Percentiles rank a stretch among this genome's conserved stretches.
phyloP scores from a whole-genome alignment of 2,797 vertebrate genomes.

The Muscicapa striata region DNA sequence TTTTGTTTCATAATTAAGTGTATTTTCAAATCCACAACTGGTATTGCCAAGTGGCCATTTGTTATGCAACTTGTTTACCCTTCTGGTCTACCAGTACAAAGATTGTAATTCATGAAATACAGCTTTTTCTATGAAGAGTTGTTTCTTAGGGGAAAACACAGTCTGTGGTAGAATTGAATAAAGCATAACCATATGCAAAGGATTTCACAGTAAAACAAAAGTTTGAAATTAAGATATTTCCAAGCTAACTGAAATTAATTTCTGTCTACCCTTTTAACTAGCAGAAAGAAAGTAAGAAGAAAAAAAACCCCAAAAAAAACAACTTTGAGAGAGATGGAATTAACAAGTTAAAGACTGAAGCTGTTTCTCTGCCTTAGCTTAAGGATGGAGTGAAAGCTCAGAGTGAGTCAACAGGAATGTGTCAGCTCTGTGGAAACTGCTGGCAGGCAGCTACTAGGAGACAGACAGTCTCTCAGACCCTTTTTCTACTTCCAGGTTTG shows the following conservation, averaged over 20 bases:
- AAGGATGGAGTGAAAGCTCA: background rate
- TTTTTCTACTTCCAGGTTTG: background rate
- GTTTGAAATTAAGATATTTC: background rate
- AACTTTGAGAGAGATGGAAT: background rate
- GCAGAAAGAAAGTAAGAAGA: background rate
- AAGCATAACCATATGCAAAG: conserved; percentile 18
- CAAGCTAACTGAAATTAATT: background rate
- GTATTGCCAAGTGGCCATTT: conserved; percentile 48
- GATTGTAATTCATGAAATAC: background rate
- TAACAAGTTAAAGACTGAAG: background rate
- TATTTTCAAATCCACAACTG: conserved; percentile 49
- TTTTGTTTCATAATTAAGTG: conserved; percentile 57
- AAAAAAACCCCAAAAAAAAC: background rate
- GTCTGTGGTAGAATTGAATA: background rate
- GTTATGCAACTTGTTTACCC: conserved; percentile 63
- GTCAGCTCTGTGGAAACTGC: background rate
- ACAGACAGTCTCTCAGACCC: background rate
- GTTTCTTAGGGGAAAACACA: conserved; percentile 29
- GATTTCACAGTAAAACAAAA: background rate
- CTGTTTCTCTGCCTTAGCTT: background rate
- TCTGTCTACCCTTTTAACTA: background rate
- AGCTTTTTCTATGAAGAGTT: conserved; percentile 39
- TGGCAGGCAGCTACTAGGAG: background rate
- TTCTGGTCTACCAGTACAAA: conserved; percentile 53
- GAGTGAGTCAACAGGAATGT: background rate